Base-by-base conservation (phyloP, 2,888 invertebrate species). In the Ramazzottius varieornatus region DNA sequence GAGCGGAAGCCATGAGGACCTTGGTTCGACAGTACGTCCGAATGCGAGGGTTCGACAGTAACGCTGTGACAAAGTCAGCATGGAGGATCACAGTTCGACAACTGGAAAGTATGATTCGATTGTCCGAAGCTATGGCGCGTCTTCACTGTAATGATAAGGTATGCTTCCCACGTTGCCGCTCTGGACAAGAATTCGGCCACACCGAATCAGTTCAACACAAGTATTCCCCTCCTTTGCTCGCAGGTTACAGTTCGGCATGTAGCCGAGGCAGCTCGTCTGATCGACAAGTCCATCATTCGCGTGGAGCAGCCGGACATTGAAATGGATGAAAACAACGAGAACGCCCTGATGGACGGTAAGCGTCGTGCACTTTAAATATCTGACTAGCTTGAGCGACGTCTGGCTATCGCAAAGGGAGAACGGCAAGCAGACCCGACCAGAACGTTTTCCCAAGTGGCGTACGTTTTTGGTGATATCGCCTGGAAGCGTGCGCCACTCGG, bases 1-100 rank as follows among this genome's bases (percentile, higher is more conserved):
- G 73, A 64, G 71, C 83, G 78, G 90, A 88, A 70, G 87, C 94
- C 0, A 84, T 83, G 33, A 83, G 85, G 66, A 80, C 87, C 63
- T 81, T 99, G 46, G 87, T 94, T 0, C 84, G 86, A 68, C 86
- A 88, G 76, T 98, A 98, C 78, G 85, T 85, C 24, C 83, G 83
- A 68, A 79, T 98, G 66, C 81, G 98, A 0, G 83, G 89, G 72
- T 80, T 90, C 1, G 96, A 94, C 75, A 72, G 75, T 34, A 83
- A 84, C 33, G 76, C 74, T 16, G 81, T 81, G 13, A 81, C 83
- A 0, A 84, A 82, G 74, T 85, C 83, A 65, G 84, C 91, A 0
- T 96, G 94, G 92, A 81, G 94, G 65, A 92, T 98, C 70, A 98
- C 98, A 0, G 96, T 96, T 32, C 81, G 98, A 0, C 98, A 99